Base-by-base conservation (phyloP, 2,797 vertebrate genomes). In the Hirundo rustica region DNA sequence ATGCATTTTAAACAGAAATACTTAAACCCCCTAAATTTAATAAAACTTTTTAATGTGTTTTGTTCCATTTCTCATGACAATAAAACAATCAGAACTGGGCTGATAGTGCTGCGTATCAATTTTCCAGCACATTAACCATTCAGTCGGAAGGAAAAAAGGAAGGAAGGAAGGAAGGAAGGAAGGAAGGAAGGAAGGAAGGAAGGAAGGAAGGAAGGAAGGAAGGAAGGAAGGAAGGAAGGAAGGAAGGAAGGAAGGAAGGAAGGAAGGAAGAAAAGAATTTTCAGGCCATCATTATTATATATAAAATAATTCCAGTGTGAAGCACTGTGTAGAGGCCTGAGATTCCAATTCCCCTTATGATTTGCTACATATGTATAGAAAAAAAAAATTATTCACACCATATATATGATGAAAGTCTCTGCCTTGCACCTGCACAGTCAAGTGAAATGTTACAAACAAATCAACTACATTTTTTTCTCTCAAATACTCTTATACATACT, bases 291-390 rank as follows among this genome's bases (percentile, higher is more conserved):
- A 38, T 38, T 38, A 38, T 38, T 38, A 38, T 38, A 38, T 38
- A 38, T 38, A 38, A 38, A 38, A 38, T 38, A 38, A 38, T 50
- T 62, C 54, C 29, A 40, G 7, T 44, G 38, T 54, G 42, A 74
- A 70, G 20, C 29, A 70, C 25, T 21, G 12, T 13, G 36, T 4
- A 44, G 50, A 90, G 21, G 44, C 25, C 4, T 0, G 0, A 30
- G 34, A 68, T 55, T 36, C 22, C 38, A 48, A 15, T 26, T 51
- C 8, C 13, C 7, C 12, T 40, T 36, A 30, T 20, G 15, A 47
- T 68, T 17, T 34, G 20, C 50, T 9, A 25, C 0, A 1, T 11
- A 20, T 4, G 1, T n/a, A n/a, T 30, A 60, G 2, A 40, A 4
- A 21, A 3, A 80, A 75, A 14, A 32, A 57, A 21, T 76, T 66